Conservation (phyloP, 2,797 vertebrate genomes). For the Florisuga fusca region DNA sequence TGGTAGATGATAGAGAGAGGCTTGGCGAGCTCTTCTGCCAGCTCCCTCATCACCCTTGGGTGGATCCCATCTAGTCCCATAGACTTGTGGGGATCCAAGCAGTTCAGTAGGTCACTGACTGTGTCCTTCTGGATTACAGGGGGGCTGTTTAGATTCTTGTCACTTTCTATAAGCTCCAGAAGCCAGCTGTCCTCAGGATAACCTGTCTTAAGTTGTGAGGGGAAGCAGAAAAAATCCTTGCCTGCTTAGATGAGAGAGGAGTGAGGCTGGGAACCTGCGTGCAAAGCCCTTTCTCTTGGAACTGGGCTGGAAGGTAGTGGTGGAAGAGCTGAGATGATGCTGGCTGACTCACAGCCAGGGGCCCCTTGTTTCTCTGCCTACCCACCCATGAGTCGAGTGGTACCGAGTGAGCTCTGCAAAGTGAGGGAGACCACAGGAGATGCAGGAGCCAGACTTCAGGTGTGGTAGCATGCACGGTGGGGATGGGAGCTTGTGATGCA, state of each 20-base stretch:
- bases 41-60: no score
- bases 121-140: no score
- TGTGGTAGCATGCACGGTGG: fast-evolving
- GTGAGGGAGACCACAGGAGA: neutral
- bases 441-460: neutral
- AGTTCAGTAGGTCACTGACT: no score
- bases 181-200: no score
- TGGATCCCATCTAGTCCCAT: no score
- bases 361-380: neutral
- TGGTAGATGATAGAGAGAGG: no score
- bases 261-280: neutral
- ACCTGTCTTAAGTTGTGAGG: no score
- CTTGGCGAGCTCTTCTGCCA: no score
- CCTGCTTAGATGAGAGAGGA: neutral
- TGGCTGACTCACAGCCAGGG: neutral
- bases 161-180: no score
- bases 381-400: fast-evolving
- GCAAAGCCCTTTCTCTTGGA: neutral
- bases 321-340: neutral
- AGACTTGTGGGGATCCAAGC: no score
- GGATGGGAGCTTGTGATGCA: neutral
- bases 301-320: neutral
- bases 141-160: no score
- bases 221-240: neutral
- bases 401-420: neutral